Evolutionary conservation across 2,888 invertebrate species (phyloP).

Genomic region (Drosophila gaucha): DNA sequence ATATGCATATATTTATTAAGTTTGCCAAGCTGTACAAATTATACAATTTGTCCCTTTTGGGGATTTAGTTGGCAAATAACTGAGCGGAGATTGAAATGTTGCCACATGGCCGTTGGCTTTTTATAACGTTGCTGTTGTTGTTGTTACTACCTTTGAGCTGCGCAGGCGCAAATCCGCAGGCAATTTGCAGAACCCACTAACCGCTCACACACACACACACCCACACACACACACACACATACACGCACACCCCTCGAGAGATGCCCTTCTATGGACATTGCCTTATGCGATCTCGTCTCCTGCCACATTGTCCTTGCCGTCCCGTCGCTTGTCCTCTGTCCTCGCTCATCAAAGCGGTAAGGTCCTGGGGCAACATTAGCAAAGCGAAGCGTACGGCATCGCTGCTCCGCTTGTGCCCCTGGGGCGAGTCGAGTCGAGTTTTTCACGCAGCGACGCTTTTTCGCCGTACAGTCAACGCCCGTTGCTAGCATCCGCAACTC

Average conservation of each 20-base stretch:
- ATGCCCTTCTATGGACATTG: constrained; percentile 22
- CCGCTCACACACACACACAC: constrained; percentile 34
- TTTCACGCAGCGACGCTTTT: constrained; percentile 79
- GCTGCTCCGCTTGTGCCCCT: constrained; percentile 42
- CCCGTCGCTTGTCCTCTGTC: constrained; percentile 32
- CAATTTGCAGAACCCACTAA: constrained; percentile 51
- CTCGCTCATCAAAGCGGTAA: constrained; percentile 78
- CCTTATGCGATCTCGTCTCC: constrained; percentile 57
- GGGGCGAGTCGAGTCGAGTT: constrained; percentile 54
- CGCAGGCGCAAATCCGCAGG: constrained; percentile 73
- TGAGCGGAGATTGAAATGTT: constrained; percentile 57
- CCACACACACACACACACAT: constrained; percentile 1
- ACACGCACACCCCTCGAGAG: constrained; percentile 1
- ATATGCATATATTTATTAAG: constrained; percentile 22
- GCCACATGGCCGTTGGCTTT: constrained; percentile 40
- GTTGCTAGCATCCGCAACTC: constrained; percentile 67
- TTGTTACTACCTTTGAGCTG: constrained; percentile 40
- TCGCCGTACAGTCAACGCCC: constrained; percentile 60
- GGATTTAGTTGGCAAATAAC: constrained; percentile 48
- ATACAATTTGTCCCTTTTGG: constrained; percentile 40
- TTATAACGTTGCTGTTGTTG: constrained; percentile 15
- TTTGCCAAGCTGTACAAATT: constrained; percentile 24
- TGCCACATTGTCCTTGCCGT: constrained; percentile 47
- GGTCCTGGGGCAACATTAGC: constrained; percentile 75
- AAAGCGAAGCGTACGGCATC: constrained; percentile 74